Evolutionary conservation across 2,888 invertebrate species (phyloP).

Genomic region (Drosophila paranaensis): DNA sequence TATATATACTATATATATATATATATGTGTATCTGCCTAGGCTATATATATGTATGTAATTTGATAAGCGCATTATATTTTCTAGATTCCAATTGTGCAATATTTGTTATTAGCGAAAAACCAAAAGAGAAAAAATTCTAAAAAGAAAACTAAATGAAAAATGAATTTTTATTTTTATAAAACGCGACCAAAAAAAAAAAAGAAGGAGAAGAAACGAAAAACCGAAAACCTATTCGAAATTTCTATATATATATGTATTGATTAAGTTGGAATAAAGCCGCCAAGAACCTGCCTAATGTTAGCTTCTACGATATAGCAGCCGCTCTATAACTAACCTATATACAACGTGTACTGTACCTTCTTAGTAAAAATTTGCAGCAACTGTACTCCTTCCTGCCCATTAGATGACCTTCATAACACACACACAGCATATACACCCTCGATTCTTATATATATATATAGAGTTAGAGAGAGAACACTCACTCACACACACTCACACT

Average conservation of each 20-base stretch:
- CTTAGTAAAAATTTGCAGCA: slow-evolving; percentile 72
- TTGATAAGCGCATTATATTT: slow-evolving; percentile 73
- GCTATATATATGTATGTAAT: slow-evolving; percentile 45
- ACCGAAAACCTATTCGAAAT: slow-evolving; percentile 32
- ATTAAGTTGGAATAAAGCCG: slow-evolving; percentile 43
- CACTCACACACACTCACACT: slow-evolving; percentile 27
- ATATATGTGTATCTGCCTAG: slow-evolving; percentile 45
- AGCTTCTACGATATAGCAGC: slow-evolving; percentile 58
- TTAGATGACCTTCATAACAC: slow-evolving; percentile 72
- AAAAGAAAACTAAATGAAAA: slow-evolving; percentile 18
- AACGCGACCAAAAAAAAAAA: slow-evolving; percentile 69
- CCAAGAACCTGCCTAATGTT: slow-evolving; percentile 61
- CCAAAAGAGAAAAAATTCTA: slow-evolving; percentile 12
- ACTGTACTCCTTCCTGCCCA: slow-evolving; percentile 78
- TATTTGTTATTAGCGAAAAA: slow-evolving; percentile 69
- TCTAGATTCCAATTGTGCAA: slow-evolving; percentile 75
- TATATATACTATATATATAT: slow-evolving; percentile 32
- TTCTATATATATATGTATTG: slow-evolving; percentile 18
- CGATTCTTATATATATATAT: slow-evolving; percentile 29
- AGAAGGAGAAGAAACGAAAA: slow-evolving; percentile 29
- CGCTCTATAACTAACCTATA: slow-evolving; percentile 61
- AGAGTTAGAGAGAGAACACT: slow-evolving; percentile 33
- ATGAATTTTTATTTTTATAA: slow-evolving; percentile 76
- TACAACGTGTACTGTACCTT: slow-evolving; percentile 74
- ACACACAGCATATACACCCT: slow-evolving; percentile 9